A percentile compares a stretch with the other conserved stretches of the same genome.
Evolutionary conservation across 2,797 vertebrate species (phyloP).

Genomic region (Fistularia commersonii): DNA sequence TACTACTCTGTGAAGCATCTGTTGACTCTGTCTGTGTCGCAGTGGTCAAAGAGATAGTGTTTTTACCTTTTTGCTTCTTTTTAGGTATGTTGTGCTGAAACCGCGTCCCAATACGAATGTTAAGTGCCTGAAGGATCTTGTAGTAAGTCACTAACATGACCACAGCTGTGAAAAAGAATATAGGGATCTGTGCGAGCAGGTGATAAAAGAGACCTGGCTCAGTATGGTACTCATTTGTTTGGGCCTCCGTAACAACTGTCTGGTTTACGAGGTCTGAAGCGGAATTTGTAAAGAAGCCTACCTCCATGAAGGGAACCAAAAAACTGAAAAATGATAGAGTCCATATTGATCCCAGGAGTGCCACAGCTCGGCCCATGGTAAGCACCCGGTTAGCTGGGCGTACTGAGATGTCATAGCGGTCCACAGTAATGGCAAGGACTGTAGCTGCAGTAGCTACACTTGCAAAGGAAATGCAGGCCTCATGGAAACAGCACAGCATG

Average conservation of each 20-base stretch:
- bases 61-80: conserved; percentile 93
- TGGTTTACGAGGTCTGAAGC: conserved; percentile 83
- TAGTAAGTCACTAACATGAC: conserved; percentile 97
- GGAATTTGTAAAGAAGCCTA: conserved; percentile 88
- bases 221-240: conserved; percentile 86
- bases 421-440: conserved; percentile 94
- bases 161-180: conserved; percentile 93
- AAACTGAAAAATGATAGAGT: conserved; percentile 93
- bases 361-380: conserved; percentile 93
- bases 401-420: conserved; percentile 97
- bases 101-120: conserved; percentile 95
- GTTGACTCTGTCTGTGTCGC: conserved; percentile 67
- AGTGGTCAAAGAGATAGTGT: conserved; percentile 86
- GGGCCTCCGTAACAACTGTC: conserved; percentile 82
- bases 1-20: conserved; percentile 84
- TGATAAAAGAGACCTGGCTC: conserved; percentile 97
- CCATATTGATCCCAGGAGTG: conserved; percentile 91
- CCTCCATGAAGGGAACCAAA: conserved; percentile 97
- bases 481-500: conserved; percentile 96
- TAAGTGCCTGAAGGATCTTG: conserved; percentile 97
- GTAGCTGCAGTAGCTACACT: conserved; percentile 97
- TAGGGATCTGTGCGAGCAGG: conserved; percentile 94
- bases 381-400: conserved; percentile 96
- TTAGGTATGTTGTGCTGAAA: conserved; percentile 95
- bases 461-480: conserved; percentile 96